Percentiles rank a stretch among this genome's conserved stretches.
These are phyloP conservation scores for Drepana falcataria DNA, from an alignment of 2,888 invertebrate genomes.

Conservation along the genomic window DNA sequence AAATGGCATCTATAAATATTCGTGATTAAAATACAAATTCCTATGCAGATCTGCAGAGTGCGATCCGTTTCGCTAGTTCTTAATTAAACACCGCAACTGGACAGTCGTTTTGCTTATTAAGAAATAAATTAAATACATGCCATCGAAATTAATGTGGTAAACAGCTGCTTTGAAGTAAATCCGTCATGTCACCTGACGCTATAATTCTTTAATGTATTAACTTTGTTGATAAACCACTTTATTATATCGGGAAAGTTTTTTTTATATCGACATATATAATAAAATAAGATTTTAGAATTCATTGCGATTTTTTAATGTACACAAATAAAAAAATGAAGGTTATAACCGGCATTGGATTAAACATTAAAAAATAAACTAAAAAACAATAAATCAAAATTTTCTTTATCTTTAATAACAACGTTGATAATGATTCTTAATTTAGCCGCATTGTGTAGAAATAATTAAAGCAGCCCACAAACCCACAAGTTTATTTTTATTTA, in stretches of 20 bases:
- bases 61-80: conserved; percentile 41
- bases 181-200: conserved; percentile 34
- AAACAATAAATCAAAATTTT: too few relatives aligned
- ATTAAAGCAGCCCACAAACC: background rate
- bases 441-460: too few relatives aligned
- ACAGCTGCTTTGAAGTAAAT: conserved; percentile 28
- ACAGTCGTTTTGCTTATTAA: conserved; percentile 57
- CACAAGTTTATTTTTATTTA: conserved; percentile 38
- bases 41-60: conserved; percentile 32
- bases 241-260: too few relatives aligned
- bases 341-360: too few relatives aligned
- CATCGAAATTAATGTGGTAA: conserved; percentile 38
- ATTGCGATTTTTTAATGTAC: too few relatives aligned
- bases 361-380: too few relatives aligned
- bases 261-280: too few relatives aligned
- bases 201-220: conserved; percentile 27
- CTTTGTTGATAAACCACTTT: background rate
- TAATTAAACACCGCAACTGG: conserved; percentile 58
- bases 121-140: conserved; percentile 63
- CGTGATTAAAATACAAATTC: conserved; percentile 54
- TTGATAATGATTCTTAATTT: too few relatives aligned
- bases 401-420: too few relatives aligned
- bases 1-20: conserved; percentile 52
- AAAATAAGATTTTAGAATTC: too few relatives aligned
- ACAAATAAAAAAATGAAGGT: too few relatives aligned